A percentile compares a stretch with the other conserved stretches of the same genome.
Evolutionary conservation across 2,113 vertebrate genomes (phyloP).

Genomic region (Carollia perspicillata): DNA sequence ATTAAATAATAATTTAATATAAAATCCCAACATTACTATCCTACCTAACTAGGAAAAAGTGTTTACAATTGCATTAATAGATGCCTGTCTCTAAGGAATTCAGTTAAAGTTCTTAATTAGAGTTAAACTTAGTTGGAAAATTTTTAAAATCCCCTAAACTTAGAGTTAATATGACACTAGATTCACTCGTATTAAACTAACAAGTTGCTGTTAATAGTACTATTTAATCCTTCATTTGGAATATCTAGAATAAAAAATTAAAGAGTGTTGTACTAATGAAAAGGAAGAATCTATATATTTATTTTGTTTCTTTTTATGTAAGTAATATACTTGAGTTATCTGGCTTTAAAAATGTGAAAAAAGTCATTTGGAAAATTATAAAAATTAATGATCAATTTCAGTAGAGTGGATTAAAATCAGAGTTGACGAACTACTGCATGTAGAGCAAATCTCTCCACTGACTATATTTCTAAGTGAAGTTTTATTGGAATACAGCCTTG

Average conservation of each 20-base stretch:
- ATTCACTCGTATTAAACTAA: background rate
- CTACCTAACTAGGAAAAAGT: background rate
- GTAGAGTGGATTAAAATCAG: background rate
- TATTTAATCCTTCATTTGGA: background rate
- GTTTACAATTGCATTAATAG: background rate
- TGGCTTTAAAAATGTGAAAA: background rate
- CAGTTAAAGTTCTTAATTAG: background rate
- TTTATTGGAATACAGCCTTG: background rate
- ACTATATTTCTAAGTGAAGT: background rate
- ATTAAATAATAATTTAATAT: slow-evolving; percentile 22
- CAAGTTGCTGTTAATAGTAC: background rate
- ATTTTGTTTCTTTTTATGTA: background rate
- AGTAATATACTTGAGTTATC: background rate
- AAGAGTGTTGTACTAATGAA: background rate
- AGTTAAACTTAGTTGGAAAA: background rate
- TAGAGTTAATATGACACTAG: background rate
- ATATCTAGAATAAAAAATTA: background rate
- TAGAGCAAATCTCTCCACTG: background rate
- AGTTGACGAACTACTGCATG: background rate
- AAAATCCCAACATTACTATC: background rate
- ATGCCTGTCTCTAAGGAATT: background rate
- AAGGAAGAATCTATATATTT: background rate
- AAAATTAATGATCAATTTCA: background rate
- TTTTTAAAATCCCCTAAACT: background rate
- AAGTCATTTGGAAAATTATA: background rate